Evolutionary conservation across 35 echinoderm and acorn worm species (phyloP), one percentile per base, ranked within the genome.

Genomic region (Heliocidaris erythrogramma): DNA sequence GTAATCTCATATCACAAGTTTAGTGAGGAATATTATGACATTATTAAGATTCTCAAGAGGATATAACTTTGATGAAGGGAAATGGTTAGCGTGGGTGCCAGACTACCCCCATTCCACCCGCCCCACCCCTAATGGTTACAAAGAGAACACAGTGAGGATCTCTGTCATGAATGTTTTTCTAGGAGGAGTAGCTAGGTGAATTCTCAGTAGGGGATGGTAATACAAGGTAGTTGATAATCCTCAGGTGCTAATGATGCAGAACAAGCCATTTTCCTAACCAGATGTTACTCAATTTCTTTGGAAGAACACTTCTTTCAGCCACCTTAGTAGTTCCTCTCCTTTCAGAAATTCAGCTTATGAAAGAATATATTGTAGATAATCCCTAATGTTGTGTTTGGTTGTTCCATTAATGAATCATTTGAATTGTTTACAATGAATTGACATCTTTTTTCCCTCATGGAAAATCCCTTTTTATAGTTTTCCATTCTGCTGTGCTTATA

Each of bases 211-310:
- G 65, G 65, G 65, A 78, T n/a, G 65, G 65, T 78, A 78, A 78
- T 78, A 78, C 65, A 78, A 78, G 65, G 65, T 78, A 78, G 65
- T 78, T 78, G 65, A 78, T 78, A 78, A 78, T 78, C 65, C 65
- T 78, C 65, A 78, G 65, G 65, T 78, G 65, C 65, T 78, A 78
- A 78, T 78, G 65, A 78, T 78, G 65, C 65, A 78, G 65, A 78
- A 78, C 65, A 78, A 78, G 21, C 65, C 65, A 78, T 78, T 78
- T 78, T 21, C 65, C 65, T 78, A 5, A 78, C 65, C 65, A 78
- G 65, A 78, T 78, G 65, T 18, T 78, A n/a, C 27, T 78, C 65
- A 21, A 27, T 78, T 78, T 4, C 21, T 78, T 78, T 21, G 21
- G 27, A 78, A 29, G 65, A n/a, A 78, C n/a, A 21, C 8, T n/a